Conservation (phyloP, 2,113 vertebrate species). For the Poecilia latipinna region DNA sequence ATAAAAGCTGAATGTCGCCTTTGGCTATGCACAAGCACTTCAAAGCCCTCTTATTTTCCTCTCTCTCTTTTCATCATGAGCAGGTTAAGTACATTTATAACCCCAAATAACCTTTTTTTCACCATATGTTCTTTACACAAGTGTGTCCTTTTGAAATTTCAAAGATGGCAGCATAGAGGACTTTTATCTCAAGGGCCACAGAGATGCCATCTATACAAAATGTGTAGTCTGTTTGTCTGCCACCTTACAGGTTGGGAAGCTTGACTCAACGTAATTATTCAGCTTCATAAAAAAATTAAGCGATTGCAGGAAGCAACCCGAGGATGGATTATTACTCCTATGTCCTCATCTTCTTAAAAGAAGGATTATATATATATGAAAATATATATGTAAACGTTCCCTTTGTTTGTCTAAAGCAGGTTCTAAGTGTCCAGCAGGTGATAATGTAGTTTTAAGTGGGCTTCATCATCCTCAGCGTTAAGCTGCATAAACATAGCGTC, state of each 20-base stretch:
- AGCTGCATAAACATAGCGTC: no score
- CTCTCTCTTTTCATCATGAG: constrained; percentile 39
- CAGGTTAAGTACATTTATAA: constrained; percentile 56
- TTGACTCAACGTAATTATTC: constrained; percentile 4
- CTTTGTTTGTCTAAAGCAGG: no score
- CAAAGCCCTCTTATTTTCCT: constrained; percentile 52
- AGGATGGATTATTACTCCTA: not conserved
- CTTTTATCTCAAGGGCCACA: constrained; percentile 44
- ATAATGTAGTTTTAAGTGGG: no score
- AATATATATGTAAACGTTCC: no score
- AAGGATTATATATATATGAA: no score
- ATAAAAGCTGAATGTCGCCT: constrained; percentile 61
- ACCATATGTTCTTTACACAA: constrained; percentile 15
- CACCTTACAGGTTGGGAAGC: constrained; percentile 1
- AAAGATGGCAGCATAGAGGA: constrained; percentile 19
- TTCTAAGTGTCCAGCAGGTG: no score
- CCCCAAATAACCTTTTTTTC: constrained; percentile 47
- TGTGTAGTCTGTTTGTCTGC: not conserved
- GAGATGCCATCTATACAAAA: constrained; percentile 13
- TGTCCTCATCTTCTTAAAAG: no score
- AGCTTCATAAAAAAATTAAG: not conserved
- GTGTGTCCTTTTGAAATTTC: constrained; percentile 38
- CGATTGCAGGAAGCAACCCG: not conserved
- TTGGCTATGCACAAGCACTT: constrained; percentile 50
- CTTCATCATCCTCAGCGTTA: no score